Conservation (phyloP, 2,113 vertebrate genomes). For the Nannospalax galili region DNA sequence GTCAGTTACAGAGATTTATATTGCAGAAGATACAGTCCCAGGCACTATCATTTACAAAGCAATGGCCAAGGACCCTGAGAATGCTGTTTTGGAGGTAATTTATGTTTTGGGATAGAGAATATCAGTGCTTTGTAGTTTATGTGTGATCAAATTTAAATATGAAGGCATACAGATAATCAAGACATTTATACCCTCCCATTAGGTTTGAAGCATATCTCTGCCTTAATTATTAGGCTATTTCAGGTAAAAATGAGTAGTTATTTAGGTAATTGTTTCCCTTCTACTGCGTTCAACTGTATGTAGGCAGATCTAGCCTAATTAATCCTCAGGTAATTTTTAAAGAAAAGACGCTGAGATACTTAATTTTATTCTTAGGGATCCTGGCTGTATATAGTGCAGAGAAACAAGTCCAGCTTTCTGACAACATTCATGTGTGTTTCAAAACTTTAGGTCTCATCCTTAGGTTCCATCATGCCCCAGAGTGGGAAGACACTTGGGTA, state of each 20-base stretch:
- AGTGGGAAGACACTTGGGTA: background rate
- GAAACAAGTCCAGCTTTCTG: constrained; percentile 15
- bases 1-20: constrained; percentile 76
- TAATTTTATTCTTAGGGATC: constrained; percentile 28
- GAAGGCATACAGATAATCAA: constrained; percentile 2
- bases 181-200: background rate
- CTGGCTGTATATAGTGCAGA: background rate
- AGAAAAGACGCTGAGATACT: constrained; percentile 6
- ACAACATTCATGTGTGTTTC: constrained; percentile 2
- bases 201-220: background rate
- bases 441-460: background rate
- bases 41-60: constrained; percentile 72
- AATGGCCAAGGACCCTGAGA: constrained; percentile 65
- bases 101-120: background rate
- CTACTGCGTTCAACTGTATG: background rate
- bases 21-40: constrained; percentile 66
- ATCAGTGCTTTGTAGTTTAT: background rate
- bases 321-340: constrained; percentile 9
- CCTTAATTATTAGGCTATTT: constrained; percentile 19
- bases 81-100: constrained; percentile 77
- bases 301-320: background rate
- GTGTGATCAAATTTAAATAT: background rate
- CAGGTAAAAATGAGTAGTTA: background rate
- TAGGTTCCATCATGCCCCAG: background rate
- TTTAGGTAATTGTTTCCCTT: constrained; percentile 1